Evolutionary conservation across 2,888 invertebrate genomes (phyloP), one percentile per base, ranked within the genome.

Genomic region (Trichogramma dendrolimi): DNA sequence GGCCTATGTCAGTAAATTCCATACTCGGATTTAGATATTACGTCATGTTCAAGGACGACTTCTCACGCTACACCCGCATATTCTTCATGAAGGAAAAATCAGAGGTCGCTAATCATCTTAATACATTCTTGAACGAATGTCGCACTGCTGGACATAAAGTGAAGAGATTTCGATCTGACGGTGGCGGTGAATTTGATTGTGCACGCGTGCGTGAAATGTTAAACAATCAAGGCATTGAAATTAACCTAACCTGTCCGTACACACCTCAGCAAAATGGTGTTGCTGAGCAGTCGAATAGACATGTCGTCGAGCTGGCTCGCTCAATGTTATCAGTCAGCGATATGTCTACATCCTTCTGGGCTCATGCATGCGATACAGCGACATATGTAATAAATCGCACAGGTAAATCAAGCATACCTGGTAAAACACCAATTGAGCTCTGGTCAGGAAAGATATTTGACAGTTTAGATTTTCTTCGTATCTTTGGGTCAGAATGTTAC

Each of bases 1-100:
- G 68, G 6, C 68, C 68, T 8, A 70, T 69, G 67, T 68, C 65
- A 7, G 54, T 58, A 6, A 41, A 67, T 42, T 69, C 68, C 5
- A 62, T 69, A 38, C 63, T 64, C 47, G 67, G 66, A 50, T 67
- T 62, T 41, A 62, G 64, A 27, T 69, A 67, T 57, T 68, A 65
- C 49, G 67, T 70, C 7, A 46, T 56, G 10, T 69, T 68, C 43
- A 68, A 68, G 63, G 68, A 68, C 43, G 67, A 68, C 43, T 68
- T 54, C 56, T 66, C 67, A 7, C 64, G 66, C 27, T 69, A 47
- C 46, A 51, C 64, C 48, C 62, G 67, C 11, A 64, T 68, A 53
- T 69, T 63, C 39, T 68, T 68, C 11, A 64, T 67, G 64, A 68
- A 67, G 58, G 47, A 63, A 10, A 67, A 68, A 61, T 61, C 60